Conservation (phyloP, 2,797 vertebrate species). For the Vultur gryphus region DNA sequence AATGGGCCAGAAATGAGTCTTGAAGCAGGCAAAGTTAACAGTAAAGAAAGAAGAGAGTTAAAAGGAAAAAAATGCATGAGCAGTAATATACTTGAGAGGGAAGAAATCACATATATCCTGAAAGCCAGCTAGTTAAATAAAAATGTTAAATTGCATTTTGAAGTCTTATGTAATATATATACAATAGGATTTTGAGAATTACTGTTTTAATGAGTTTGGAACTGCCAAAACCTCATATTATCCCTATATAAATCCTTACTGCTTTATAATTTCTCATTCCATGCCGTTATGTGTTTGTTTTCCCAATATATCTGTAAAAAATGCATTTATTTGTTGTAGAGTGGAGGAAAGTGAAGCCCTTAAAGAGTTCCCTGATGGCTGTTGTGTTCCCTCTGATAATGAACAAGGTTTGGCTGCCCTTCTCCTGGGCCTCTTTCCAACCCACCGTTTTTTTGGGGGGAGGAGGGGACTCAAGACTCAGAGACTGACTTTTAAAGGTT, state of each 20-base stretch:
- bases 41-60: neutral
- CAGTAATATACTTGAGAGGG: neutral
- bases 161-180: neutral
- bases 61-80: neutral
- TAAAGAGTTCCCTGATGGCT: neutral
- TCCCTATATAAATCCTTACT: neutral
- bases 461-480: neutral
- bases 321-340: neutral
- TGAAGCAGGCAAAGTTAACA: neutral
- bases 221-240: neutral
- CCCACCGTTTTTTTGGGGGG: fast-evolving
- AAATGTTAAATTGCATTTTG: neutral
- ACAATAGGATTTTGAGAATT: neutral
- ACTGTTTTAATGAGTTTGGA: neutral
- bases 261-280: neutral
- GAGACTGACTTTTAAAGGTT: neutral
- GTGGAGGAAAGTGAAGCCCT: neutral
- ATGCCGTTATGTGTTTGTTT: neutral
- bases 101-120: neutral
- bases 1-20: neutral
- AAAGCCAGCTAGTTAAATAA: neutral
- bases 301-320: neutral
- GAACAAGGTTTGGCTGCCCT: neutral
- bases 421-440: slow-evolving; percentile 15
- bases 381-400: neutral